Percentiles rank a stretch among this genome's conserved stretches.
These are phyloP conservation scores for Dryas iulia DNA, from an alignment of 1,140 invertebrate species.

Conservation along the genomic window DNA sequence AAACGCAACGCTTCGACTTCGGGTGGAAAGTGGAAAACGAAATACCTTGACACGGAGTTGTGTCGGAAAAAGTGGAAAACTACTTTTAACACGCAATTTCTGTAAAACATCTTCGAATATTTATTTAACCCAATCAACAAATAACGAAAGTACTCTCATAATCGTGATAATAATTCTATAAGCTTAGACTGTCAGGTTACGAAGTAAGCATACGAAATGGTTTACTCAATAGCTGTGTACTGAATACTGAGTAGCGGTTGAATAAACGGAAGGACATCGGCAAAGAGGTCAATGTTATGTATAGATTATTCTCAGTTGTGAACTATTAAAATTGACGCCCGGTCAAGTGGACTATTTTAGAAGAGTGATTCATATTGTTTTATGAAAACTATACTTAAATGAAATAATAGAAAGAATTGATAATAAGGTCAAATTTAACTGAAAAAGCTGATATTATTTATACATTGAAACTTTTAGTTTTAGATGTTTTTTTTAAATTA, in stretches of 20 bases:
- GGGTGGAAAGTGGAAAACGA: too few relatives aligned
- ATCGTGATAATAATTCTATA: conserved; percentile 12
- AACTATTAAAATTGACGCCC: conserved; percentile 12
- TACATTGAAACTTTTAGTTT: too few relatives aligned
- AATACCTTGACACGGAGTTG: too few relatives aligned
- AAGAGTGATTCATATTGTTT: neutral
- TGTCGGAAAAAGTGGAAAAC: too few relatives aligned
- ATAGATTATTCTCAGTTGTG: conserved; percentile 19
- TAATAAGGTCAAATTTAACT: too few relatives aligned
- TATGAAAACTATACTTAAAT: neutral
- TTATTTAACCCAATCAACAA: neutral
- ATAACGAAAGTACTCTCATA: neutral
- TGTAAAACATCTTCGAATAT: neutral
- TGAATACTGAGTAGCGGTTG: conserved; percentile 37
- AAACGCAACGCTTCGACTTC: too few relatives aligned
- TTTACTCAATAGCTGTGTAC: conserved; percentile 38
- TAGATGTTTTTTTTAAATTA: too few relatives aligned
- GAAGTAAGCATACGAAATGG: conserved; percentile 36
- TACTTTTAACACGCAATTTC: too few relatives aligned
- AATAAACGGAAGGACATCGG: conserved; percentile 48
- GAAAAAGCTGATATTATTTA: too few relatives aligned
- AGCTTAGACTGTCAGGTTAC: conserved; percentile 17
- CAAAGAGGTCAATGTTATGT: conserved; percentile 36
- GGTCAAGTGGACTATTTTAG: neutral
- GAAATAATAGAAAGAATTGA: too few relatives aligned